Evolutionary conservation across 1,140 invertebrate species (phyloP), one percentile per base, ranked within the genome.

Genomic region (Bicyclus anynana): DNA sequence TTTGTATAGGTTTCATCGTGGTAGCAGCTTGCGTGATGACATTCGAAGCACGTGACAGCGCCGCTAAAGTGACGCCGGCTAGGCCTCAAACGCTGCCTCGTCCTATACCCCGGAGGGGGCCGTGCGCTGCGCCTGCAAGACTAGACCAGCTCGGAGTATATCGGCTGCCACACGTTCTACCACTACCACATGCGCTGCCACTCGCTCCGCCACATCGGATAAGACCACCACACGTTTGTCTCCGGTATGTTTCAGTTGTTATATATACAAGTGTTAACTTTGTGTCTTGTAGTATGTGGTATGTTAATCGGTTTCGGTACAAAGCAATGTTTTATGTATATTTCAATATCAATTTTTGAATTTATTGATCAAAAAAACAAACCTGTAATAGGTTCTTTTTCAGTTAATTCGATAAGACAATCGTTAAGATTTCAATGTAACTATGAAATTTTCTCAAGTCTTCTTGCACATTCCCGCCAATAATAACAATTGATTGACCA

Each of bases 21-120:
- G 96, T 97, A 1, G 96, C 96, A 5, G 95, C 96, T 0, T 97
- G 96, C 67, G 96, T 98, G n/a, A 96, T 97, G 95, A 97, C 96
- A 0, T 97, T 97, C 70, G 96, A 97, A 77, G 95, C 95, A 0
- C 90, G 95, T 0, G 95, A 97, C 78, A 96, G 94, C 37, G 95
- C 95, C 0, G 95, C 95, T 0, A 97, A 97, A 78, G 95, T 96
- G 10, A 95, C 95, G 9, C 95, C 95, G 1, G 94, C 94, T 0
- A 89, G 94, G 21, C 91, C 94, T 21, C 92, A 93, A 29, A 87
- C 92, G 52, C 82, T 89, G 58, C 90, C 91, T 20, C 89, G 90
- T n/a, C 90, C 90, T 1, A 85, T 89, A 21, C 77, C 71, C n/a
- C 74, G 70, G 40, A 81, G 71, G 64, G 86, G 80, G 58, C 81